Evolutionary conservation across 2,113 vertebrate genomes (phyloP).

Genomic region (Macrotus californicus): DNA sequence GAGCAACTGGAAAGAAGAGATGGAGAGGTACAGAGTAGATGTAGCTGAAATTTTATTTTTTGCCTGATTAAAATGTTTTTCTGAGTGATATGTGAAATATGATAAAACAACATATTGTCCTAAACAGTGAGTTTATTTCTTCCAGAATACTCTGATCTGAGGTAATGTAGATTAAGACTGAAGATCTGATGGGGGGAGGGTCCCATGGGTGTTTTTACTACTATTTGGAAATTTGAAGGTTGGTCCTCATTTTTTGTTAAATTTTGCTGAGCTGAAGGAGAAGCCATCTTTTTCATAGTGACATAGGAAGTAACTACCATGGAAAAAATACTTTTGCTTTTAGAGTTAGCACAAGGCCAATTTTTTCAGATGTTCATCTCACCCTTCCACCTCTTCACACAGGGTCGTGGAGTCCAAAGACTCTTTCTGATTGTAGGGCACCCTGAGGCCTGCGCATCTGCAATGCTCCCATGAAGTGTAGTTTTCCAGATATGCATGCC

Average conservation of each 20-base stretch:
- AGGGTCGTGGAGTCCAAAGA: background rate
- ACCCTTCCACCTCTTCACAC: background rate
- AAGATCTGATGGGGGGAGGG: background rate
- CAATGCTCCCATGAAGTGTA: background rate
- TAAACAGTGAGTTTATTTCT: background rate
- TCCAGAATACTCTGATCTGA: slow-evolving; percentile 12
- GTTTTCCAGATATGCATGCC: background rate
- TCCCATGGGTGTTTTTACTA: background rate
- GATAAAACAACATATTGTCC: background rate
- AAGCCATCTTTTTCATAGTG: background rate
- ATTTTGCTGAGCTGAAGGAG: background rate
- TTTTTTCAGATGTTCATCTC: background rate
- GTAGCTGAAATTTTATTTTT: background rate
- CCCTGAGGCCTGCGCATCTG: background rate
- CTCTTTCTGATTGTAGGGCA: background rate
- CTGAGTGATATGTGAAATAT: background rate
- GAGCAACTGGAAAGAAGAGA: slow-evolving; percentile 91
- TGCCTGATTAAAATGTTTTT: background rate
- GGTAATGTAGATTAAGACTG: background rate
- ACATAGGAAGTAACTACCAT: background rate
- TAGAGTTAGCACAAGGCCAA: background rate
- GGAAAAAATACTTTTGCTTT: background rate
- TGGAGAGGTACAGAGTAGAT: slow-evolving; percentile 79
- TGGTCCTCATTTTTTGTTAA: background rate
- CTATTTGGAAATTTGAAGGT: background rate